phyloP scores from a whole-genome alignment of 2,797 vertebrate species.

The Monodelphis domestica region DNA sequence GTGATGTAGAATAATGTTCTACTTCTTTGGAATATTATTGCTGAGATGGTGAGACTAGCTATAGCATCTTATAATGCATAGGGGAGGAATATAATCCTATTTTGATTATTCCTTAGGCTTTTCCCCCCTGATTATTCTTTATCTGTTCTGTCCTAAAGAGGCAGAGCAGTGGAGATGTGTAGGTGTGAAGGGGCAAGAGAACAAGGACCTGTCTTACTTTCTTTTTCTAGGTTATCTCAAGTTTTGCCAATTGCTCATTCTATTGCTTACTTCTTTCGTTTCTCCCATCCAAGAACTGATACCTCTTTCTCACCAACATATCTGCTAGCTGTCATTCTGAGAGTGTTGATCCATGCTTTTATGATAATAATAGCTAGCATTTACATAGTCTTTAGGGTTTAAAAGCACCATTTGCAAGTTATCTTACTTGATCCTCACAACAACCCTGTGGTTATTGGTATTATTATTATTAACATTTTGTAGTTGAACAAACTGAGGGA shows the following conservation, averaged over 20 bases:
- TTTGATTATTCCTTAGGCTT: constrained; percentile 44
- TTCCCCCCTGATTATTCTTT: background rate
- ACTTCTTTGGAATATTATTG: background rate
- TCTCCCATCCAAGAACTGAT: background rate
- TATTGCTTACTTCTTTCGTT: background rate
- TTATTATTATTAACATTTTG: background rate
- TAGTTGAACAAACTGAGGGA: background rate
- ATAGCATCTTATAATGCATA: background rate
- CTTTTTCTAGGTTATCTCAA: background rate
- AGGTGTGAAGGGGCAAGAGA: background rate
- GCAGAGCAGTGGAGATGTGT: background rate
- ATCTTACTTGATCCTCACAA: background rate
- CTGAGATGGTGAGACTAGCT: background rate
- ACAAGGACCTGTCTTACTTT: background rate
- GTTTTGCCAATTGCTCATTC: background rate
- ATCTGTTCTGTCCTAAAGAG: constrained; percentile 10
- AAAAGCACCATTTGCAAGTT: background rate
- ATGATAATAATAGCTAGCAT: background rate
- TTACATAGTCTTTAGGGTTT: background rate
- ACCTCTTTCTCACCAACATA: background rate
- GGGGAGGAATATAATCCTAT: background rate
- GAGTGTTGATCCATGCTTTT: background rate
- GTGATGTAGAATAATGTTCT: background rate
- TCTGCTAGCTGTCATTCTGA: background rate
- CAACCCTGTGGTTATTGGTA: background rate